Conservation (phyloP, 2,113 vertebrate species). For the Ochotona curzoniae region DNA sequence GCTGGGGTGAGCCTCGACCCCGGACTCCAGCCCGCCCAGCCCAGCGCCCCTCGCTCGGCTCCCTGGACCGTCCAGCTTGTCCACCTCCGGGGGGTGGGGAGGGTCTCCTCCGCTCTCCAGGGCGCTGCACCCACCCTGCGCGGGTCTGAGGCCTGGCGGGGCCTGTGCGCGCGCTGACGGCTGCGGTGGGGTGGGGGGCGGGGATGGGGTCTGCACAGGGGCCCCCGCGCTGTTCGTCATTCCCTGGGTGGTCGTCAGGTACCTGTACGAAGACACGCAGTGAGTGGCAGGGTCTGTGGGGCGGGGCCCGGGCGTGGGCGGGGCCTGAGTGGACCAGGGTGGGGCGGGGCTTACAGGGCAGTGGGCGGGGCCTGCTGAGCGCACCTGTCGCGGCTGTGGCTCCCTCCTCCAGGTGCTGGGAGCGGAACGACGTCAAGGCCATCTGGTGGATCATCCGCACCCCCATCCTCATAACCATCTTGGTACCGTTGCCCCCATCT, state of each 20-base stretch:
- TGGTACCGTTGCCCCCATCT: slow-evolving; percentile 78
- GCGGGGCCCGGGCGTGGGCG: neutral
- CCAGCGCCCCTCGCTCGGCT: neutral
- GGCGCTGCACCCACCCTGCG: neutral
- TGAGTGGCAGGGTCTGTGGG: slow-evolving; percentile 76
- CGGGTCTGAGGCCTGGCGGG: slow-evolving; percentile 68
- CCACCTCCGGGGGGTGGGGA: neutral
- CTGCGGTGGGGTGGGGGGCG: slow-evolving; percentile 80
- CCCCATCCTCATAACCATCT: slow-evolving; percentile 87
- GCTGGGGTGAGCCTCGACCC: slow-evolving; percentile 88
- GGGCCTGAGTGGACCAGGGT: neutral
- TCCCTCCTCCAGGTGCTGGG: slow-evolving; percentile 88
- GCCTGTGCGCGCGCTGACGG: slow-evolving; percentile 65
- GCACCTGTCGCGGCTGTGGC: neutral
- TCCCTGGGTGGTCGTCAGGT: slow-evolving; percentile 89
- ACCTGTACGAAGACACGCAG: slow-evolving; percentile 89
- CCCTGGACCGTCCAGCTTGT: neutral
- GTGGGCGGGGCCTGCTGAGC: neutral
- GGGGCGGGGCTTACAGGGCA: neutral
- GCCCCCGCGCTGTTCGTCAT: slow-evolving; percentile 88
- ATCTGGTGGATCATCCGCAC: slow-evolving; percentile 91
- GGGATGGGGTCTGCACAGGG: slow-evolving; percentile 82
- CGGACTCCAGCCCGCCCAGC: neutral
- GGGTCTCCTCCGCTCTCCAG: neutral
- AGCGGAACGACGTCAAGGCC: slow-evolving; percentile 86